Percentiles rank a stretch among this genome's conserved stretches.
Evolutionary conservation across 2,888 invertebrate genomes (phyloP).

Genomic region (Neelides folsomi): DNA sequence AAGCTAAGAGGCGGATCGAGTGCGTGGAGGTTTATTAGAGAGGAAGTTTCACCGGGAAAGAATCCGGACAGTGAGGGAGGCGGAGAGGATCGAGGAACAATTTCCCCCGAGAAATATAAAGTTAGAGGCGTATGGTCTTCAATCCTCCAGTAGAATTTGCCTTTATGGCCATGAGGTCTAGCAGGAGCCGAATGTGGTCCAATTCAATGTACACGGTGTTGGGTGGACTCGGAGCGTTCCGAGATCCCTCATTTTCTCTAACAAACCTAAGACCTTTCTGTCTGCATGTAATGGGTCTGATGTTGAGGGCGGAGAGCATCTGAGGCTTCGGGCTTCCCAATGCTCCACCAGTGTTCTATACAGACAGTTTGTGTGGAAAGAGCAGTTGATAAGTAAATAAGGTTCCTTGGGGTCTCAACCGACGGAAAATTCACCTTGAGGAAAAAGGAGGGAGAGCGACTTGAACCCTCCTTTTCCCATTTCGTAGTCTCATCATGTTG

Average conservation of each 20-base stretch:
- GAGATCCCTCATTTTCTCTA: not conserved
- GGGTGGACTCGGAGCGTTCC: not conserved
- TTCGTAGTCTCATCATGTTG: too few relatives aligned
- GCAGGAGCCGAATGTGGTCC: not conserved
- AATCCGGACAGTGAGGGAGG: not conserved
- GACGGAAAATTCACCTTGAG: not conserved
- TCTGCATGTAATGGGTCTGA: too few relatives aligned
- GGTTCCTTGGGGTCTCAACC: not conserved
- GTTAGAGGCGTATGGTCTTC: constrained; percentile 11
- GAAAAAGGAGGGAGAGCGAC: not conserved
- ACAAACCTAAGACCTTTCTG: not conserved
- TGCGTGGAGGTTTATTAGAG: too few relatives aligned
- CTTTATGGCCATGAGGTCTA: constrained; percentile 6
- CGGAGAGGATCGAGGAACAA: constrained; percentile 13
- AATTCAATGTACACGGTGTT: not conserved
- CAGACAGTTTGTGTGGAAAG: not conserved
- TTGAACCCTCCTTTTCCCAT: not conserved
- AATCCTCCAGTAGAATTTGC: constrained; percentile 8
- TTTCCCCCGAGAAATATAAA: constrained; percentile 29
- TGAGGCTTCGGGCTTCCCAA: not conserved
- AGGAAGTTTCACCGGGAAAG: not conserved
- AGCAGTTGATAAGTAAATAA: not conserved
- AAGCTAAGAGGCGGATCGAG: too few relatives aligned
- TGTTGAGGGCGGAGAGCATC: too few relatives aligned
- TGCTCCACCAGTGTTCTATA: not conserved